A percentile compares a stretch with the other conserved stretches of the same genome.
Conservation (phyloP, 92 coral and sea anemone species). For the Pocillopora grandis region DNA sequence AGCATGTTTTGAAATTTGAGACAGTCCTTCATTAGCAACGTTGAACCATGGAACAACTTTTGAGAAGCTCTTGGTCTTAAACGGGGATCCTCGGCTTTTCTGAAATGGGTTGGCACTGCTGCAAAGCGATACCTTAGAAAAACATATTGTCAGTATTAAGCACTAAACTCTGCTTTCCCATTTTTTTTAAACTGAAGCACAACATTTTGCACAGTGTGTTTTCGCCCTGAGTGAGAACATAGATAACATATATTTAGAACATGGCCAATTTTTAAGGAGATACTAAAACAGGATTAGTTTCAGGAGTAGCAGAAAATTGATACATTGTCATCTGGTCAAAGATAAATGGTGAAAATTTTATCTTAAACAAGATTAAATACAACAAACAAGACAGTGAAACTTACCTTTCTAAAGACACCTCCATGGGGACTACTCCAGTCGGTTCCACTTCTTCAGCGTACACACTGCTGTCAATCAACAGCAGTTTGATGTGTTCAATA, state of each 20-base stretch:
- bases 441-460: slow-evolving; percentile 99
- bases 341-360: no score
- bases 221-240: no score
- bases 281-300: no score
- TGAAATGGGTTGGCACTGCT: slow-evolving; percentile 87
- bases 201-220: no score
- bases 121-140: slow-evolving; percentile 86
- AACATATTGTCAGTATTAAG: no score
- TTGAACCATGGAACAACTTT: slow-evolving; percentile 78
- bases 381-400: neutral
- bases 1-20: slow-evolving; percentile 71
- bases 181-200: no score
- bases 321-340: no score
- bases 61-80: slow-evolving; percentile 77
- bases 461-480: slow-evolving; percentile 89
- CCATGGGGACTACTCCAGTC: slow-evolving; percentile 98
- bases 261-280: no score
- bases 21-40: slow-evolving; percentile 66
- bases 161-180: no score
- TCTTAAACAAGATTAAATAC: neutral
- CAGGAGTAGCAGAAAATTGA: no score
- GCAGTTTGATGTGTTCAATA: slow-evolving; percentile 87
- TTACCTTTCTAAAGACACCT: slow-evolving; percentile 94
- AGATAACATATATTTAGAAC: no score
- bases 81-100: slow-evolving; percentile 75